phyloP scores from a whole-genome alignment of 1,140 invertebrate species.

The Agrypnia vestita region DNA sequence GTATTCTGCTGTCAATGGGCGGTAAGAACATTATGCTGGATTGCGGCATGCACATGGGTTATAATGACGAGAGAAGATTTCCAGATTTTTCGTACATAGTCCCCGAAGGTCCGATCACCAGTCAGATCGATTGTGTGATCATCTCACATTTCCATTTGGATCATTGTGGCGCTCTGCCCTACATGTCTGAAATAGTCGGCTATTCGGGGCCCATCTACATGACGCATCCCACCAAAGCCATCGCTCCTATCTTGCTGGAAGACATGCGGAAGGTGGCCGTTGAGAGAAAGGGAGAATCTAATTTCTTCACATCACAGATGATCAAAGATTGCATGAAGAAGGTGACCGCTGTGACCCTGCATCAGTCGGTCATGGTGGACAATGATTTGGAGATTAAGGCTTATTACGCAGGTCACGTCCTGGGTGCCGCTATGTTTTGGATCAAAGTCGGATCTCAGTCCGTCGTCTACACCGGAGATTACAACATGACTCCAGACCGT shows the following conservation, averaged over 20 bases:
- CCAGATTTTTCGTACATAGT: conserved; percentile 98
- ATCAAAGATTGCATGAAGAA: conserved; percentile 99
- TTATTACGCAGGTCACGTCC: conserved; percentile 99
- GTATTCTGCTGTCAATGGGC: conserved; percentile 96
- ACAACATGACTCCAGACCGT: conserved; percentile 99
- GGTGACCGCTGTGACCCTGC: conserved; percentile 96
- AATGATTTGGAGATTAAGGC: conserved; percentile 98
- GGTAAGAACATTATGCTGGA: conserved; percentile 99
- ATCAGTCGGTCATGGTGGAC: conserved; percentile 98
- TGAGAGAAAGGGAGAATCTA: conserved; percentile 97
- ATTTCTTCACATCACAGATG: conserved; percentile 99
- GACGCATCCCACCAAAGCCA: conserved; percentile 99
- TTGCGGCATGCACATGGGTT: conserved; percentile 99
- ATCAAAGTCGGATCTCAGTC: conserved; percentile 95
- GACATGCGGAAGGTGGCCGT: conserved; percentile 95
- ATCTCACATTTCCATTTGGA: conserved; percentile 99
- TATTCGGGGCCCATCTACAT: conserved; percentile 99
- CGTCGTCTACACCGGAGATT: conserved; percentile 99
- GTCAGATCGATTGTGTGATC: conserved; percentile 97
- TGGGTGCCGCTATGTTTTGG: conserved; percentile 99
- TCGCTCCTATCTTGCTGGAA: conserved; percentile 96
- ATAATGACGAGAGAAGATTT: conserved; percentile 97
- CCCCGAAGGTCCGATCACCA: conserved; percentile 90
- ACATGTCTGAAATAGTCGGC: conserved; percentile 98
- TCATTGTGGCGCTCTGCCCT: conserved; percentile 98